Evolutionary conservation across 2,797 vertebrate species (phyloP), one percentile per base, ranked within the genome.

Genomic region (Notamacropus eugenii): DNA sequence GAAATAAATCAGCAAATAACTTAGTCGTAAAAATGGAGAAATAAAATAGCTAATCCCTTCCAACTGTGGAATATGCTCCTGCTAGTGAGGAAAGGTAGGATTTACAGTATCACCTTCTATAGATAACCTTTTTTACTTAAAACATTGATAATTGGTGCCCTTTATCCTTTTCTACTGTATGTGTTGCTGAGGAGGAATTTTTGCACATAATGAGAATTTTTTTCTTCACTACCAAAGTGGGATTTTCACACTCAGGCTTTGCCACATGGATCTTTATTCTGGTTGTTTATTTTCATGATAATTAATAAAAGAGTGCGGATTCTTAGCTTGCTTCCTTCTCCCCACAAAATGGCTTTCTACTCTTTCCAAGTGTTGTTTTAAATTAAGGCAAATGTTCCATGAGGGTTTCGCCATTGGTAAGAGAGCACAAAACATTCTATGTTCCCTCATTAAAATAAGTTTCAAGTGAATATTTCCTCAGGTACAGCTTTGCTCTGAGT

Each of bases 201-300:
- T 96, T 94, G 67, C 67, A 87, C 94, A 59, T 4, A 95, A 93
- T 0, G 0, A 97, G 95, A 94, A 97, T 9, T 40, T 96, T 97
- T 59, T 87, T 96, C 97, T 58, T 97, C 98, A 97, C 97, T 74
- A 95, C 93, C 29, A 40, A 98, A 98, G 93, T 92, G 95, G 97
- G 96, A 98, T 98, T 98, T 98, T 98, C 98, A 97, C 97, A 97
- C 97, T 95, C 95, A 93, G 31, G 14, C 74, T 98, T 97, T 94
- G 95, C 92, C 92, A 52, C 94, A 97, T 22, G 50, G 5, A 31
- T 92, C 98, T 98, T 97, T 95, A 97, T 90, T 95, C 94, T 90
- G 50, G 29, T n/a, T 96, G 96, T 97, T 98, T 97, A 97, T 98
- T 98, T 98, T 97, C 95, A 96, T 93, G 96, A 98, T 98, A 97